phyloP scores from a whole-genome alignment of 2,797 vertebrate genomes.

The Pyrocephalus nanus region DNA sequence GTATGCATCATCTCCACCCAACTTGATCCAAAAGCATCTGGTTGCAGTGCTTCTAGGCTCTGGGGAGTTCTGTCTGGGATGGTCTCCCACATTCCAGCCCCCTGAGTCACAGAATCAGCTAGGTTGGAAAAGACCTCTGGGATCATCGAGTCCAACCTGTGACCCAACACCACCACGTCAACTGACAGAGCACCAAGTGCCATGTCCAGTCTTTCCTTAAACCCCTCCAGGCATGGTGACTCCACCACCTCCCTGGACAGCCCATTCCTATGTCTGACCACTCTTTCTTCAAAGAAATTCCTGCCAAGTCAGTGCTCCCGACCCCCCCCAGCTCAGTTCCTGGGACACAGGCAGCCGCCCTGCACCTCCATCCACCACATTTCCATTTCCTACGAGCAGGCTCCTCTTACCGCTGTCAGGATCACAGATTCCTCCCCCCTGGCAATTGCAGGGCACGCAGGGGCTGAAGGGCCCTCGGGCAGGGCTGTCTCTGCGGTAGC shows the following conservation, averaged over 20 bases:
- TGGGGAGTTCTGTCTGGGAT: not conserved
- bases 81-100: not conserved
- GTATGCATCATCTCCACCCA: not conserved
- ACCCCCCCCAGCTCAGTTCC: not conserved
- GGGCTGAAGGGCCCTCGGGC: constrained; percentile 77
- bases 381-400: not conserved
- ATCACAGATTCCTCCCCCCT: constrained; percentile 85
- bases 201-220: rapidly evolving
- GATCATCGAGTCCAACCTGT: not conserved
- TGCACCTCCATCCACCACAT: rapidly evolving
- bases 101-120: not conserved
- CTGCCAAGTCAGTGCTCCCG: rapidly evolving
- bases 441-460: constrained; percentile 86
- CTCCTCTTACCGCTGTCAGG: constrained; percentile 83
- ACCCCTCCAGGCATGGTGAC: not conserved
- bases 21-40: not conserved
- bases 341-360: rapidly evolving
- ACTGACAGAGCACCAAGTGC: not conserved
- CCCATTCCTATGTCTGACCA: not conserved
- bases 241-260: not conserved
- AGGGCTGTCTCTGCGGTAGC: constrained; percentile 79
- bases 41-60: not conserved
- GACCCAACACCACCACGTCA: not conserved
- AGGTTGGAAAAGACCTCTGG: not conserved
- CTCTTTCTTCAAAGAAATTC: not conserved